A percentile compares a stretch with the other conserved stretches of the same genome.
phyloP scores from a whole-genome alignment of 1,140 invertebrate genomes.

The Chelonus insularis region DNA sequence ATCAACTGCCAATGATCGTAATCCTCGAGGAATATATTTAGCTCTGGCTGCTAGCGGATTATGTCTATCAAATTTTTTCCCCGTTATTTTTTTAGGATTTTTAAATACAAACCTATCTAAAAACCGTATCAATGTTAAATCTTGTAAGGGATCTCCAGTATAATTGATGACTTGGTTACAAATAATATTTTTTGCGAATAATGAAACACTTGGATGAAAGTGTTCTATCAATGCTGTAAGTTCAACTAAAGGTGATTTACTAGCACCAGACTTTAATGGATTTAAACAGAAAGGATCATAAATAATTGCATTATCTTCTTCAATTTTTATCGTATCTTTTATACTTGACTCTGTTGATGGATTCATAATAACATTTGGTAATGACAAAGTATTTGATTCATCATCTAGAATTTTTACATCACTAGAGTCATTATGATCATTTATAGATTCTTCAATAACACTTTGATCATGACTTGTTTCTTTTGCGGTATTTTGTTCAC shows the following conservation, averaged over 20 bases:
- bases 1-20: conserved; percentile 67
- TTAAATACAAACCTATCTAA: conserved; percentile 94
- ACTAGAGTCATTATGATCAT: no score
- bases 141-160: conserved; percentile 87
- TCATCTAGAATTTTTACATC: no score
- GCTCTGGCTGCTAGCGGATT: conserved; percentile 56
- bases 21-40: conserved; percentile 66
- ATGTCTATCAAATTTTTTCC: conserved; percentile 44
- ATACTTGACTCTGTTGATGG: conserved; percentile 27
- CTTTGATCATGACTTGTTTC: conserved; percentile 44
- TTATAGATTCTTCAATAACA: no score
- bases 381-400: no score
- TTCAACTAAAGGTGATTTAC: conserved; percentile 70
- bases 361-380: conserved; percentile 42
- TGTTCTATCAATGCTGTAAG: conserved; percentile 72
- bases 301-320: conserved; percentile 42
- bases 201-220: conserved; percentile 87
- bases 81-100: conserved; percentile 83
- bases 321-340: conserved; percentile 38
- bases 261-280: conserved; percentile 81
- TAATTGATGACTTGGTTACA: conserved; percentile 75
- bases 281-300: conserved; percentile 82
- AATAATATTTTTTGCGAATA: conserved; percentile 87
- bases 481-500: conserved; percentile 44
- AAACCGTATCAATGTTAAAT: conserved; percentile 88